Evolutionary conservation across 2,113 vertebrate genomes (phyloP).

Genomic region (Sitta europaea): DNA sequence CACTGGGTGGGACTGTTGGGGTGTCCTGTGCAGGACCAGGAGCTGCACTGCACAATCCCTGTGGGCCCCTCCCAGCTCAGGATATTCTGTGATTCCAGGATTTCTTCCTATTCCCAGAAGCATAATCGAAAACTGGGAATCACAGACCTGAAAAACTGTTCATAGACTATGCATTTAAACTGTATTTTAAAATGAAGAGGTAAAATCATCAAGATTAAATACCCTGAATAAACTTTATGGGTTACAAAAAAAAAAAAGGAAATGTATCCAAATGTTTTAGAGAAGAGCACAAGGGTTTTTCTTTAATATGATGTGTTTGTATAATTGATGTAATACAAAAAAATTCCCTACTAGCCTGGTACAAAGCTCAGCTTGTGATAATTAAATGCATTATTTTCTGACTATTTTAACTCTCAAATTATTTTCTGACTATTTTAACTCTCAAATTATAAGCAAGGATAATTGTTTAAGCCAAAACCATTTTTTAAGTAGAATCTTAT

Average conservation of each 20-base stretch:
- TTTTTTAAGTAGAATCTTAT: neutral
- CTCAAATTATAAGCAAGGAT: neutral
- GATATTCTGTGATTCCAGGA: neutral
- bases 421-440: neutral
- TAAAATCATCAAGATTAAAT: neutral
- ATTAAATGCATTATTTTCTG: neutral
- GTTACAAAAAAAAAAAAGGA: neutral
- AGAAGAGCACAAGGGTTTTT: neutral
- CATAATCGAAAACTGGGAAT: neutral
- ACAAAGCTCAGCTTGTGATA: neutral
- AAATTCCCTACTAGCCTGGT: neutral
- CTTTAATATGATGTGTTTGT: neutral
- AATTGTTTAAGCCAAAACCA: neutral
- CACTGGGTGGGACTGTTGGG: no score
- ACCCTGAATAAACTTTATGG: neutral
- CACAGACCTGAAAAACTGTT: neutral
- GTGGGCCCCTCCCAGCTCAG: neutral
- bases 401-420: neutral
- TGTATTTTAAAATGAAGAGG: neutral
- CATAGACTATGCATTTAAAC: neutral
- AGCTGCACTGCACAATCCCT: neutral
- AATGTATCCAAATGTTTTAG: neutral
- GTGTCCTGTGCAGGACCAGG: neutral
- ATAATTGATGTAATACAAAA: conserved; percentile 31
- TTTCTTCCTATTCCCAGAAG: neutral